Percentiles rank a stretch among this genome's conserved stretches.
Evolutionary conservation across 2,888 invertebrate genomes (phyloP).

Genomic region (Dolomedes plantarius): DNA sequence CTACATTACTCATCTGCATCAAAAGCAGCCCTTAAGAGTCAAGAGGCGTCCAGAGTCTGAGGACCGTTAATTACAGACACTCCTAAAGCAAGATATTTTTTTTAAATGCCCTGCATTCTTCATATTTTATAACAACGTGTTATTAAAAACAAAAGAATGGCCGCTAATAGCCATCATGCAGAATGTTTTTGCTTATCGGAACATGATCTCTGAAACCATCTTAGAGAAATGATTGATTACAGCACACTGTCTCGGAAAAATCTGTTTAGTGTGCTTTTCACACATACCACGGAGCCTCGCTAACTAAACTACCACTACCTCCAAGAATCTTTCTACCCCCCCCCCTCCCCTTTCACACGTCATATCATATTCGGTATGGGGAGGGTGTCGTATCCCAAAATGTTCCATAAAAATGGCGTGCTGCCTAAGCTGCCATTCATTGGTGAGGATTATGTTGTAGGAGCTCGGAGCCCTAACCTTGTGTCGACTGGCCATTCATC

Average conservation of each 20-base stretch:
- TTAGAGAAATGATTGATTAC: conserved; percentile 15
- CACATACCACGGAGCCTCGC: background rate
- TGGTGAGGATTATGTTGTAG: conserved; percentile 69
- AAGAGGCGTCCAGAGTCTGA: background rate
- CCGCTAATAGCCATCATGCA: conserved; percentile 2
- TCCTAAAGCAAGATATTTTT: background rate
- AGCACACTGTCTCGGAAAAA: background rate
- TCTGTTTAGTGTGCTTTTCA: conserved; percentile 14
- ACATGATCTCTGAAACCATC: background rate
- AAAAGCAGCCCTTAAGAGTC: background rate
- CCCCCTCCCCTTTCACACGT: conserved; percentile 17
- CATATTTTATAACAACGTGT: conserved; percentile 8
- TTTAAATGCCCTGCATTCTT: background rate
- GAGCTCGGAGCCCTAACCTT: conserved; percentile 65
- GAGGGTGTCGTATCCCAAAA: conserved; percentile 14
- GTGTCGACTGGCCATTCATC: conserved; percentile 67
- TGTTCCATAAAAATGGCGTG: conserved; percentile 64
- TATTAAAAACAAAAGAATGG: conserved; percentile 2
- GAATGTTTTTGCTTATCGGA: conserved; percentile 8
- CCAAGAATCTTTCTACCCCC: conserved; percentile 6
- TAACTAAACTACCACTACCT: conserved; percentile 4
- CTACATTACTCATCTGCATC: background rate
- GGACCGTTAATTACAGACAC: background rate
- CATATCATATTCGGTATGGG: conserved; percentile 18
- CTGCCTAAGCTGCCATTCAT: conserved; percentile 70